These are phyloP conservation scores for Macrophya alboannulata DNA, from an alignment of 2,888 invertebrate species.

Conservation along the genomic window DNA sequence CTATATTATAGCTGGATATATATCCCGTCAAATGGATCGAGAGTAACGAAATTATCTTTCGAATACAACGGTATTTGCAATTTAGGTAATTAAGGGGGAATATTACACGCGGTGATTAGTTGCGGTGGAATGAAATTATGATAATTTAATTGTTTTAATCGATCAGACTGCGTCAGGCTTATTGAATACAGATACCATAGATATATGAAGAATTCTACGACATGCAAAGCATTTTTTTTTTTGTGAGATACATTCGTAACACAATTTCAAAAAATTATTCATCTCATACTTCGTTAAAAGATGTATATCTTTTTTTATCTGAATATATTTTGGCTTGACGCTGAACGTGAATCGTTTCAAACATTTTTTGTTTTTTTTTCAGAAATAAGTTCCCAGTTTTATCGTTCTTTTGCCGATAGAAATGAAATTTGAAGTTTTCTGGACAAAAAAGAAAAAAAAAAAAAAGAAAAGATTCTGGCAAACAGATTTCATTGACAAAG, in stretches of 20 bases:
- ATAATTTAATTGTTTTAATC: constrained; percentile 13
- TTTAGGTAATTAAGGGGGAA: not conserved
- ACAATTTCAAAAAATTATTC: too few species aligned
- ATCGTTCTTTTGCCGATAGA: not conserved
- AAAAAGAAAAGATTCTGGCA: too few species aligned
- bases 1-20: constrained; percentile 23
- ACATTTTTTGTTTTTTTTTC: not conserved
- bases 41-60: constrained; percentile 43
- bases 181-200: not conserved
- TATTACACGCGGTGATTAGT: not conserved
- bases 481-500: constrained; percentile 21
- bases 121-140: not conserved
- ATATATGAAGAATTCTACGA: not conserved
- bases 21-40: constrained; percentile 25
- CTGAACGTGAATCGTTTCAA: not conserved
- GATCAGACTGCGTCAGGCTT: not conserved
- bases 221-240: not conserved
- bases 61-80: constrained; percentile 10
- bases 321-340: not conserved
- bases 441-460: not conserved
- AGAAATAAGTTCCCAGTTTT: not conserved
- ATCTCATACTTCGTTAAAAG: not conserved
- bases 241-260: too few species aligned
- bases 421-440: constrained; percentile 32
- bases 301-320: too few species aligned